Percentiles rank a stretch among this genome's conserved stretches.
Conservation (phyloP, 2,888 invertebrate species). For the Diploptera punctata region DNA sequence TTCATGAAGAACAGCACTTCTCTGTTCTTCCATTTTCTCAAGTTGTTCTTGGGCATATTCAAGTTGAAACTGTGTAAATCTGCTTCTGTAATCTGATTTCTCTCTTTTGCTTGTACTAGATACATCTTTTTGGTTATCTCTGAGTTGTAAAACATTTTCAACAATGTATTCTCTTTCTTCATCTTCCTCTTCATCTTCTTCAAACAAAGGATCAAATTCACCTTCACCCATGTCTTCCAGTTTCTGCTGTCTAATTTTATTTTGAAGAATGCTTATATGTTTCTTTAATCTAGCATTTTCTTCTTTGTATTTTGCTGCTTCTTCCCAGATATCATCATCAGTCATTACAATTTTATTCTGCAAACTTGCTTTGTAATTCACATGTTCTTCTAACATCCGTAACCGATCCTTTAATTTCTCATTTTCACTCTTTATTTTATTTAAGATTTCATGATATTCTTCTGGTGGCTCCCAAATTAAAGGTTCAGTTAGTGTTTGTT, state of each 20-base stretch:
- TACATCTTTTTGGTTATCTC: too few relatives aligned
- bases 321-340: not conserved
- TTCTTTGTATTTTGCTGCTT: not conserved
- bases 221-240: not conserved
- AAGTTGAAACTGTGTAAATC: too few relatives aligned
- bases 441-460: not conserved
- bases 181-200: not conserved
- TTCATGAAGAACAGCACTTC: not conserved
- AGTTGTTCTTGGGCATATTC: constrained; percentile 2
- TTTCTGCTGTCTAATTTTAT: not conserved
- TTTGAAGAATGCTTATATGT: not conserved
- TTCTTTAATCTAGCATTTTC: not conserved
- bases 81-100: too few relatives aligned
- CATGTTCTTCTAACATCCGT: not conserved
- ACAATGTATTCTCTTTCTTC: too few relatives aligned
- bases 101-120: too few relatives aligned
- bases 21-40: constrained; percentile 12
- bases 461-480: not conserved
- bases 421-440: constrained; percentile 12
- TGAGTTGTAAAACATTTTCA: too few relatives aligned
- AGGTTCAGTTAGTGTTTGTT: not conserved
- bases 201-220: not conserved
- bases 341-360: not conserved
- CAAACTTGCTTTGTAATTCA: not conserved
- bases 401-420: constrained; percentile 8